phyloP scores from a whole-genome alignment of 53 echinoderm and acorn worm species.

The Paracentrotus lividus region DNA sequence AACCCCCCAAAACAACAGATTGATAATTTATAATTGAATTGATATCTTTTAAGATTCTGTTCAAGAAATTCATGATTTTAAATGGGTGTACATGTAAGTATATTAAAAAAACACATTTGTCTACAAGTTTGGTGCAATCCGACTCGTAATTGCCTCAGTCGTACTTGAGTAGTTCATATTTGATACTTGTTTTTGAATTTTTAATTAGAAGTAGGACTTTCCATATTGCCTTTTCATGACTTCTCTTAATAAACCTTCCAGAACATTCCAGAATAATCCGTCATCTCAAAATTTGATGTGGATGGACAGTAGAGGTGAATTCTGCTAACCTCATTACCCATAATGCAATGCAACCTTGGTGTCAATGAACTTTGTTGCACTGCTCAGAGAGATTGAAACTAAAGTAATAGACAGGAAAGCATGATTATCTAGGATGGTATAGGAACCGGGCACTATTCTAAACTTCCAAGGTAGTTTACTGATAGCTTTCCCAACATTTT shows the following conservation, averaged over 20 bases:
- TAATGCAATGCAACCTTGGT: neutral
- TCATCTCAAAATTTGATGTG: neutral
- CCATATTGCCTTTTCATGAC: neutral
- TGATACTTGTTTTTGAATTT: too few species aligned
- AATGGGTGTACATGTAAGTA: too few species aligned
- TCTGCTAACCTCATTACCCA: conserved; percentile 21
- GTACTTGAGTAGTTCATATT: neutral
- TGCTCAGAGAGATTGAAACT: neutral
- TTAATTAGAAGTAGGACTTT: too few species aligned
- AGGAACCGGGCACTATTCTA: neutral
- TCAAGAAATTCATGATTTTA: too few species aligned
- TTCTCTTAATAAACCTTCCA: neutral
- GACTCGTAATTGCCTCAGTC: too few species aligned
- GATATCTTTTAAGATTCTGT: too few species aligned
- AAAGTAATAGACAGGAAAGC: neutral
- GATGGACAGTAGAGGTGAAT: neutral
- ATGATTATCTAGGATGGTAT: neutral
- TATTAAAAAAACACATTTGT: too few species aligned
- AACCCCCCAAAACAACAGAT: too few species aligned
- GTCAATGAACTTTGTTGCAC: neutral
- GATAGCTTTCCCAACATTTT: neutral
- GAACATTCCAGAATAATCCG: neutral
- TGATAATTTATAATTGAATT: too few species aligned
- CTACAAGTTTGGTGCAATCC: too few species aligned
- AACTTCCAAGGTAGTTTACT: neutral